These are phyloP conservation scores for Eclectus roratus DNA, from an alignment of 2,113 vertebrate species.

Conservation along the genomic window DNA sequence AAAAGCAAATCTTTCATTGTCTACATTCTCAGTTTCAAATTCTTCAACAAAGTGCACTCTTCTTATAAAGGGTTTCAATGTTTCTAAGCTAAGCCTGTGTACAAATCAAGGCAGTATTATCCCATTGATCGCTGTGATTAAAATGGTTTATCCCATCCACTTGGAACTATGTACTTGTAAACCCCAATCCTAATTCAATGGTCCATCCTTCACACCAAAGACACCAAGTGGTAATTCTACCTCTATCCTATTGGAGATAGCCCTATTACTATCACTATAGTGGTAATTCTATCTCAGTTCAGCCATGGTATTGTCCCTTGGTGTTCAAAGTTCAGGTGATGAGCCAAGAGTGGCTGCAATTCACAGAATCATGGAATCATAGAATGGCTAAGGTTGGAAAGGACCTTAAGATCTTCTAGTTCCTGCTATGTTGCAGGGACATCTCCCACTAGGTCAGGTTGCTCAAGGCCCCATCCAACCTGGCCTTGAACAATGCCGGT, in stretches of 20 bases:
- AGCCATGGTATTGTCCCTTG: background rate
- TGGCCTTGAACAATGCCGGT: background rate
- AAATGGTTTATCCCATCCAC: background rate
- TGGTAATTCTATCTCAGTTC: background rate
- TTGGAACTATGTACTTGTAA: background rate
- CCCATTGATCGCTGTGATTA: background rate
- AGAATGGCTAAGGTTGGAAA: background rate
- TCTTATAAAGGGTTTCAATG: background rate
- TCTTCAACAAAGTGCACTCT: background rate
- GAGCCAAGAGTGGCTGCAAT: background rate
- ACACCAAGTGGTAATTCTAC: background rate
- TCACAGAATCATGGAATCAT: background rate
- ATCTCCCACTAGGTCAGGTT: background rate
- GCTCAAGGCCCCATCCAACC: background rate
- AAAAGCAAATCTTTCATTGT: background rate
- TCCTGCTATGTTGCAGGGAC: background rate
- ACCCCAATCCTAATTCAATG: background rate
- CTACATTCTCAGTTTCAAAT: background rate
- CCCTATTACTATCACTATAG: background rate
- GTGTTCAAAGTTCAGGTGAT: background rate
- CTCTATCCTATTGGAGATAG: background rate
- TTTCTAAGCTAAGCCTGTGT: background rate
- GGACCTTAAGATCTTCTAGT: background rate
- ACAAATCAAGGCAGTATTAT: background rate
- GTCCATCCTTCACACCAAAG: background rate